Percentiles rank a stretch among this genome's conserved stretches.
phyloP scores from a whole-genome alignment of 2,888 invertebrate species.

The Calliphora vomitoria region DNA sequence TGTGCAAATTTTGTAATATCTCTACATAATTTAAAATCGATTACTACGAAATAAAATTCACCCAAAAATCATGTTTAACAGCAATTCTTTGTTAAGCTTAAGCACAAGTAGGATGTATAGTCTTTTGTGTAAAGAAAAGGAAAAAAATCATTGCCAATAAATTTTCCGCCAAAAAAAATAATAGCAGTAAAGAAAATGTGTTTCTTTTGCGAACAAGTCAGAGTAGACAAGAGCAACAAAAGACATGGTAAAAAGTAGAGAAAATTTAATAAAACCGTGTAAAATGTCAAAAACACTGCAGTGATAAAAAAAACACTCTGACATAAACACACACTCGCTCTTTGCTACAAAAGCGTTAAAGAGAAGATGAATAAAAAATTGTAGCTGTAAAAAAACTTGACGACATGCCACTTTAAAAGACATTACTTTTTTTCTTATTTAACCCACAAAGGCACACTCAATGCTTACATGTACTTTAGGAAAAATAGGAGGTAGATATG shows the following conservation, averaged over 20 bases:
- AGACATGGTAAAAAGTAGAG: constrained; percentile 26
- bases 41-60: constrained; percentile 41
- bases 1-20: not conserved
- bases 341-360: not conserved
- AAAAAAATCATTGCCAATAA: constrained; percentile 52
- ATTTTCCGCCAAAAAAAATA: constrained; percentile 11
- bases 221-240: not conserved
- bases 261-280: constrained; percentile 65
- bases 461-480: not conserved
- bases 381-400: constrained; percentile 31
- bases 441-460: constrained; percentile 7
- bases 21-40: constrained; percentile 60
- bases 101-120: constrained; percentile 16
- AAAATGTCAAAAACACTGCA: constrained; percentile 63
- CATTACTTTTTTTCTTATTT: constrained; percentile 15
- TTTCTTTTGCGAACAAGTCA: constrained; percentile 19
- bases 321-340: not conserved
- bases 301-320: constrained; percentile 15
- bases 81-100: constrained; percentile 16
- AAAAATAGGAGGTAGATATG: not conserved
- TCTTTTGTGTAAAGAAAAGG: not conserved
- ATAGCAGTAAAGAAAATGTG: constrained; percentile 13
- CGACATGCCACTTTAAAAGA: constrained; percentile 53
- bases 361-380: constrained; percentile 10
- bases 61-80: constrained; percentile 31